phyloP scores from a whole-genome alignment of 2,113 vertebrate genomes.

The Cynocephalus volans region DNA sequence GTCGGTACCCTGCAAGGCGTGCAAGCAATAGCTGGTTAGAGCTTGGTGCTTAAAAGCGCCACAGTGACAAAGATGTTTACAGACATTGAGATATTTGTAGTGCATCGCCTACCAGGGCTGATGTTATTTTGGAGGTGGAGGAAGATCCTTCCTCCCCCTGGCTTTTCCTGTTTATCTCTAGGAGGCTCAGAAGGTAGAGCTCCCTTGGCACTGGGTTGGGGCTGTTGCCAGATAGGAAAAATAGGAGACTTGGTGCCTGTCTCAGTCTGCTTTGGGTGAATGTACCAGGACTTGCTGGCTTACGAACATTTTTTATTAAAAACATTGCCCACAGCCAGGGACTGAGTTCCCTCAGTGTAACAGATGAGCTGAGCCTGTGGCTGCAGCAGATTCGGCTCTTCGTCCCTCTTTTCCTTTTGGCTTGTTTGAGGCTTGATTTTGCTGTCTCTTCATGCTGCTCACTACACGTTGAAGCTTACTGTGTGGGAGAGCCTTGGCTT shows the following conservation, averaged over 20 bases:
- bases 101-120: rapidly evolving
- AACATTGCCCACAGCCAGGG: neutral
- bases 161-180: slow-evolving; percentile 64
- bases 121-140: neutral
- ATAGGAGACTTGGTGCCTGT: neutral
- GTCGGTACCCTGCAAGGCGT: neutral
- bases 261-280: neutral
- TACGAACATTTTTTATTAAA: neutral
- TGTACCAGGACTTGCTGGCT: neutral
- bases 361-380: rapidly evolving
- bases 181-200: neutral
- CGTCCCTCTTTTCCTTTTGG: neutral
- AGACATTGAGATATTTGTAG: neutral
- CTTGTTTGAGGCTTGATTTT: neutral
- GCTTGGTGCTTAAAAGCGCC: neutral
- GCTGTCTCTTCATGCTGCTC: neutral
- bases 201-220: neutral
- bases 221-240: neutral
- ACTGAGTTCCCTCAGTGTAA: neutral
- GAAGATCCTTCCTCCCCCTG: neutral
- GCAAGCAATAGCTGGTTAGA: neutral
- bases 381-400: no score
- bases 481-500: neutral
- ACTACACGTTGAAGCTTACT: neutral
- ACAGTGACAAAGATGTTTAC: neutral